A percentile compares a stretch with the other conserved stretches of the same genome.
Conservation (phyloP, 2,888 invertebrate genomes). For the Sepiola atlantica region DNA sequence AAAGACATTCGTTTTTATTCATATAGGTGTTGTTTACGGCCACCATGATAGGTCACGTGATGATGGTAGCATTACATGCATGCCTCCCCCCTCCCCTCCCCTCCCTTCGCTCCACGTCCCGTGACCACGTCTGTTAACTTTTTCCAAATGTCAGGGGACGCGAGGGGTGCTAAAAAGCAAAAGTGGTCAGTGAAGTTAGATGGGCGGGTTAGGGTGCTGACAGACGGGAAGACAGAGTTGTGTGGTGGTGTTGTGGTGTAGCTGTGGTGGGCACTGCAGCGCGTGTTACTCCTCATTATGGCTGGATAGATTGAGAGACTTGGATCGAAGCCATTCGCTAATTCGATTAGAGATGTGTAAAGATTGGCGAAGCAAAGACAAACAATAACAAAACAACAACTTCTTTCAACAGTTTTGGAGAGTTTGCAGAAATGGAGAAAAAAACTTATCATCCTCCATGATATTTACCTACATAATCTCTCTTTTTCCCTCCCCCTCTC, state of each 20-base stretch:
- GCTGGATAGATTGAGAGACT: neutral
- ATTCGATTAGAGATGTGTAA: constrained; percentile 4
- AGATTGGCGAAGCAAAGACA: neutral
- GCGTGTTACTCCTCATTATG: neutral
- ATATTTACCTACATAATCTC: no score
- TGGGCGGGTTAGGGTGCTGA: neutral
- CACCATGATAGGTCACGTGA: neutral
- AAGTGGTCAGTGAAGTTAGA: neutral
- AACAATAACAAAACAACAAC: neutral
- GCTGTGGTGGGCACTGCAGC: no score
- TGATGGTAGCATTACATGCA: neutral
- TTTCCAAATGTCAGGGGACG: neutral
- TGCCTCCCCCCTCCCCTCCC: no score
- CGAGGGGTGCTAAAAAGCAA: neutral
- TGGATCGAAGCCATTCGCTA: neutral
- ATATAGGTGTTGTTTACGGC: neutral
- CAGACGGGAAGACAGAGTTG: no score
- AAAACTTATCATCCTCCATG: neutral
- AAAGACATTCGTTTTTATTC: neutral
- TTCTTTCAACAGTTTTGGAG: neutral
- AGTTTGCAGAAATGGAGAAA: neutral
- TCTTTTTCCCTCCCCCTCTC: no score
- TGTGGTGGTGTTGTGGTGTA: no score
- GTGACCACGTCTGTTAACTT: neutral
- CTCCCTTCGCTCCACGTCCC: neutral